Conservation (phyloP, 2,797 vertebrate genomes). For the Pseudochirops cupreus region DNA sequence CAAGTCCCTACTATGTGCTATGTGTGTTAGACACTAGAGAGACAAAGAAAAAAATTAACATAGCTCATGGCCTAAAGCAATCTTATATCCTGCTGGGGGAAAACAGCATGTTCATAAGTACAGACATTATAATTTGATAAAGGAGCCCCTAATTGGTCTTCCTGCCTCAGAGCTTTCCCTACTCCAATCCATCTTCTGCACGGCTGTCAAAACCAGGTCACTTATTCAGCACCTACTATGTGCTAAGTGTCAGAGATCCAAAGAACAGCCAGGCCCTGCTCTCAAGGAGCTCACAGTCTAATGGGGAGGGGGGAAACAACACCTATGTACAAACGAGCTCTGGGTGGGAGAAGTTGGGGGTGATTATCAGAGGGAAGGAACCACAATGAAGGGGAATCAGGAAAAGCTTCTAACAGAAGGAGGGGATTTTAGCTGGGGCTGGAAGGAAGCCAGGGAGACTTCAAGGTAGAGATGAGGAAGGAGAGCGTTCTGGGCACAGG, state of each 20-base stretch:
- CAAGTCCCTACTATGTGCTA: background rate
- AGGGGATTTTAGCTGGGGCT: background rate
- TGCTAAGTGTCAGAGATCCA: background rate
- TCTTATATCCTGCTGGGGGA: background rate
- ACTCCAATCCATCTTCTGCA: background rate
- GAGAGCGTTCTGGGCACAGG: background rate
- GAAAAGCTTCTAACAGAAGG: background rate
- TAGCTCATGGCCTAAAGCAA: background rate
- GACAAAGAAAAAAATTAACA: background rate
- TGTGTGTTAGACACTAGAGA: background rate
- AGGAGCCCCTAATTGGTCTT: background rate
- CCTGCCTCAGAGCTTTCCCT: background rate
- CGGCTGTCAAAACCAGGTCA: background rate
- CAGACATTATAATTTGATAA: background rate
- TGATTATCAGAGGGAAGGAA: background rate
- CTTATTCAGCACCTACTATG: background rate
- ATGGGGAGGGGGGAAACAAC: background rate
- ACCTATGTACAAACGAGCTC: background rate
- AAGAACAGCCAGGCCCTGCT: background rate
- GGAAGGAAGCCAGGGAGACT: background rate
- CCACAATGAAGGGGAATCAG: background rate
- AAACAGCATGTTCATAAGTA: background rate
- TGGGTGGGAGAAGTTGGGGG: background rate
- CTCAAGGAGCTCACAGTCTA: background rate
- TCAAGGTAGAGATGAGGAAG: background rate